A percentile compares a stretch with the other conserved stretches of the same genome.
Conservation (phyloP, 2,113 vertebrate species). For the Oryzias javanicus region DNA sequence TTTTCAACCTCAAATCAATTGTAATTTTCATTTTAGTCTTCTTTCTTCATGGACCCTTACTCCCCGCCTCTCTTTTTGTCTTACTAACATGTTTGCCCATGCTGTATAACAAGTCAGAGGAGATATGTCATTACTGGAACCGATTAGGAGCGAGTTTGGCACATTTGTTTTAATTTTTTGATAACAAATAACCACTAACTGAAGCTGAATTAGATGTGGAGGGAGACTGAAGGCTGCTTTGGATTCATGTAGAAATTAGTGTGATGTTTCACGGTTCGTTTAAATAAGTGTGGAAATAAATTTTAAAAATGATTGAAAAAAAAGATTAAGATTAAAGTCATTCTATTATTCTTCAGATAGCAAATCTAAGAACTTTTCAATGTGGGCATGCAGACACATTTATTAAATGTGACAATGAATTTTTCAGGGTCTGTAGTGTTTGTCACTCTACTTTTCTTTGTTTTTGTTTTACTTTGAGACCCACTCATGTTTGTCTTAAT, state of each 20-base stretch:
- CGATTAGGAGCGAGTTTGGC: slow-evolving; percentile 45
- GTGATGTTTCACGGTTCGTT: slow-evolving; percentile 55
- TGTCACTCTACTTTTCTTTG: slow-evolving; percentile 45
- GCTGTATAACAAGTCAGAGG: slow-evolving; percentile 38
- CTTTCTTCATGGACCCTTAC: slow-evolving; percentile 39
- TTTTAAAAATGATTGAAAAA: slow-evolving; percentile 57
- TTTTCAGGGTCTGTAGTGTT: slow-evolving; percentile 67
- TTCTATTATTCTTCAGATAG: slow-evolving; percentile 67
- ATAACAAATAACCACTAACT: slow-evolving; percentile 69
- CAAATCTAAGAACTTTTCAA: slow-evolving; percentile 59
- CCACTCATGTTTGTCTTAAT: slow-evolving; percentile 45
- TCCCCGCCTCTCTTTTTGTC: slow-evolving; percentile 28
- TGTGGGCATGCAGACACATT: slow-evolving; percentile 75
- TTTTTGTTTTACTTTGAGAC: slow-evolving; percentile 44
- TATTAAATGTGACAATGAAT: slow-evolving; percentile 69
- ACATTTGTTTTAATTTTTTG: slow-evolving; percentile 33
- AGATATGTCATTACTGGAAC: slow-evolving; percentile 19
- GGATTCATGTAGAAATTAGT: slow-evolving; percentile 52
- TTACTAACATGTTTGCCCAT: slow-evolving; percentile 49
- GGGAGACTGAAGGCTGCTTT: slow-evolving; percentile 45
- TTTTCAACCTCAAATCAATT: slow-evolving; percentile 47
- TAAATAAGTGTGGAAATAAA: slow-evolving; percentile 64
- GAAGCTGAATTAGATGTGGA: slow-evolving; percentile 41
- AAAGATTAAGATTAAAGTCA: slow-evolving; percentile 50
- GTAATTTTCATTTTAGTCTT: slow-evolving; percentile 51